Evolutionary conservation across 2,888 invertebrate genomes (phyloP), one percentile per base, ranked within the genome.

Genomic region (Temnothorax rugatulus): DNA sequence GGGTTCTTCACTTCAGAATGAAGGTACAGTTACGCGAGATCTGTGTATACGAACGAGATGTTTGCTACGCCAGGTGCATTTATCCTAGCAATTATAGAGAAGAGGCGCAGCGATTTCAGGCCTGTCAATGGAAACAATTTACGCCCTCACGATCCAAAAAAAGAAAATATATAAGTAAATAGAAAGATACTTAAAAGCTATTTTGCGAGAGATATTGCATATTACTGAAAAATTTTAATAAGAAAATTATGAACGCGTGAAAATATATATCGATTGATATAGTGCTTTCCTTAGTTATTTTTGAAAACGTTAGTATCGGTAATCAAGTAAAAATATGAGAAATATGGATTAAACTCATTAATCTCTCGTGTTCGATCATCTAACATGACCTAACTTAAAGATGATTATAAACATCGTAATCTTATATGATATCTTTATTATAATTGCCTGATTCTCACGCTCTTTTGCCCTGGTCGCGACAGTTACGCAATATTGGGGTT

Each of bases 21-120:
- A 57, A 90, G 87, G 90, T 90, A 90, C 88, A 90, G 90, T 90
- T 90, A 90, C 41, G 15, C 69, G 74, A 74, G 59, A 41, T 79
- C 83, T 66, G 88, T 71, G 83, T 81, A 59, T 75, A 15, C 81
- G 52, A 21, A 59, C 66, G 63, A 69, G 82, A 84, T 82, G 74
- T 66, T 59, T 50, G 77, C 64, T 68, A 11, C 69, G 83, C 77
- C 83, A 84, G 83, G 54, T 86, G 87, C 85, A 83, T 84, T 85
- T 75, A 75, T 84, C 61, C 44, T 29, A 82, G 79, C 85, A 63
- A 86, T 83, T 84, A 85, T 71, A 76, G 64, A 64, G 63, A 59
- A 15, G 54, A 82, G 75, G 57, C 64, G 63, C 57, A 75, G 66
- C 54, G 50, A 84, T 81, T 61, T 63, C 64, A 63, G 29, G 68